Base-by-base conservation (phyloP, 2,797 vertebrate genomes). In the Ataeniobius toweri region DNA sequence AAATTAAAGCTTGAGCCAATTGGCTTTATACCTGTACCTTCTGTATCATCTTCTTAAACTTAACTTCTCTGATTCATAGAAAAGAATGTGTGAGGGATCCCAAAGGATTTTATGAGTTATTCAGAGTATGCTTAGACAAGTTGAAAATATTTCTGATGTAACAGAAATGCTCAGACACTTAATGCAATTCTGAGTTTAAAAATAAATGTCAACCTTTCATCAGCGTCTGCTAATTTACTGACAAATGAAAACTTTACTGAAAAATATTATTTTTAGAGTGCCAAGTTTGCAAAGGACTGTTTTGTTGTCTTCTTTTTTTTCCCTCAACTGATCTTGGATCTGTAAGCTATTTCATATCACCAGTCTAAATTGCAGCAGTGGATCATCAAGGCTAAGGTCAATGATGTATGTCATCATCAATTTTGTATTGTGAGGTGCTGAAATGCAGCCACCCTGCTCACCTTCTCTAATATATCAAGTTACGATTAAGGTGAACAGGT, bases 381-480 rank as follows among this genome's bases (percentile, higher is more conserved):
- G 81, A 63, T 76, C 59, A 53, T 78, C 24, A n/a, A 53, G 67
- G 46, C 58, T 14, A 22, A 59, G 16, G 36, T 39, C 68, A 51
- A 58, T 74, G 28, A 24, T 31, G 53, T 39, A 75, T 80, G 71
- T 86, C 70, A 69, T 77, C 68, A 83, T 83, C 6, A 69, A 48
- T 84, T 81, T 83, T 86, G 58, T 76, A 83, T 75, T 5, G 10
- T 77, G 59, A 71, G 59, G 71, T 77, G 70, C 74, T 80, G 55
- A 85, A 86, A 81, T 77, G 26, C 55, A 58, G 82, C 74, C 65
- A 18, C 56, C 51, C 69, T 50, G 9, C 74, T 86, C 74, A 74
- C 79, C 75, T 75, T 84, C 76, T 83, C 71, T 12, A 46, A 44
- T 51, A 16, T 78, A 86, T 91, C 83, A 85, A 83, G 73, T 88